Conservation (phyloP, 2,797 vertebrate genomes). For the Ispidina picta region DNA sequence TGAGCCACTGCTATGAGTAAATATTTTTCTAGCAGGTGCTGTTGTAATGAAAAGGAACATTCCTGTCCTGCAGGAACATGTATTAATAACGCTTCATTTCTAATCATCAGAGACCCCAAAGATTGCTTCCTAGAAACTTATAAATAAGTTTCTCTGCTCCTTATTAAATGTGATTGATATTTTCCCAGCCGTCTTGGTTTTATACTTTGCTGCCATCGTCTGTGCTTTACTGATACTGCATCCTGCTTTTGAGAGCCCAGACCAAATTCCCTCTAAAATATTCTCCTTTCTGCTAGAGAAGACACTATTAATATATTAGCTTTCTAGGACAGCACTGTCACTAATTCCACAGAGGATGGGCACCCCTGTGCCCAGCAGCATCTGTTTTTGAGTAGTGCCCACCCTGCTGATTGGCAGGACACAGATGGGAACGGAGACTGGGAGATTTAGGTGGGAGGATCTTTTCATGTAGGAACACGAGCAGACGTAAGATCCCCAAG, state of each 20-base stretch:
- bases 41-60: neutral
- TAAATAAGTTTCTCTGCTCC: neutral
- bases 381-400: neutral
- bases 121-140: neutral
- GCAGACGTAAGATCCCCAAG: neutral
- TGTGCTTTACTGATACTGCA: constrained; percentile 41
- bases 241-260: neutral
- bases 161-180: neutral
- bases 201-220: constrained; percentile 72
- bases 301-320: neutral
- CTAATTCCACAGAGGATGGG: neutral
- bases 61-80: neutral
- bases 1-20: neutral
- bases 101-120: neutral
- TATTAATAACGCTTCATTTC: neutral
- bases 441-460: neutral
- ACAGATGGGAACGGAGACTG: neutral
- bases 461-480: neutral
- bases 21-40: neutral
- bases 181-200: neutral
- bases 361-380: neutral
- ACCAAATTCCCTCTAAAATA: neutral
- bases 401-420: neutral
- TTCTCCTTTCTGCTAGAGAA: neutral
- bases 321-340: neutral